phyloP scores from a whole-genome alignment of 2,113 vertebrate species.

The Alethe diademata region DNA sequence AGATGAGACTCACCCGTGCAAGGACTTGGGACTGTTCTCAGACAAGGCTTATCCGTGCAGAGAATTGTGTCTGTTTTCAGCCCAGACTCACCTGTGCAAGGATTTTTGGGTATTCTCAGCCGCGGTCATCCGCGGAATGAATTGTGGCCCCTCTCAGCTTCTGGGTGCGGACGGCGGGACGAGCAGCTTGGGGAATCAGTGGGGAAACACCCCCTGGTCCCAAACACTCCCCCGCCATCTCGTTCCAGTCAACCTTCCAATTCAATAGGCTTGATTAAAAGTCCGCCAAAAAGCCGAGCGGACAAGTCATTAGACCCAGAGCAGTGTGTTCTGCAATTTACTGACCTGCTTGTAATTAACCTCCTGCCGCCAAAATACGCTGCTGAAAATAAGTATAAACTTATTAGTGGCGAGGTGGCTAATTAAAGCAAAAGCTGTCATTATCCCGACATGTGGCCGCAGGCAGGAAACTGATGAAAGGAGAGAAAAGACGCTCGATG shows the following conservation, averaged over 20 bases:
- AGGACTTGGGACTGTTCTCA: neutral
- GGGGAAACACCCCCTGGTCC: neutral
- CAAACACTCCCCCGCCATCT: rapidly evolving
- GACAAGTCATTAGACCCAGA: neutral
- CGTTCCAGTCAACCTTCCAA: neutral
- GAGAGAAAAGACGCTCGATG: neutral
- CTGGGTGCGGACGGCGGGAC: rapidly evolving
- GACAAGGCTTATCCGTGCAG: rapidly evolving
- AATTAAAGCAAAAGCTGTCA: constrained; percentile 21
- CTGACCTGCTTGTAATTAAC: neutral
- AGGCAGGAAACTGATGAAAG: neutral
- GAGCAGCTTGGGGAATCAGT: neutral
- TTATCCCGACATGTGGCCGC: neutral
- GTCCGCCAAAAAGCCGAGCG: neutral
- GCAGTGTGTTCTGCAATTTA: neutral
- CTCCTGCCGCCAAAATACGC: neutral
- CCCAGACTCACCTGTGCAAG: rapidly evolving
- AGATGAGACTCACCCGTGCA: neutral
- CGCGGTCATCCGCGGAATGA: rapidly evolving
- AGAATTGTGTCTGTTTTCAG: neutral
- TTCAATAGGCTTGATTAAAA: neutral
- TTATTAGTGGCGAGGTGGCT: neutral
- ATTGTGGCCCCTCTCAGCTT: neutral
- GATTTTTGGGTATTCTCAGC: neutral
- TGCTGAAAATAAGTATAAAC: neutral